These are phyloP conservation scores for Rhogogaster chlorosoma DNA, from an alignment of 2,888 invertebrate species.

Conservation along the genomic window DNA sequence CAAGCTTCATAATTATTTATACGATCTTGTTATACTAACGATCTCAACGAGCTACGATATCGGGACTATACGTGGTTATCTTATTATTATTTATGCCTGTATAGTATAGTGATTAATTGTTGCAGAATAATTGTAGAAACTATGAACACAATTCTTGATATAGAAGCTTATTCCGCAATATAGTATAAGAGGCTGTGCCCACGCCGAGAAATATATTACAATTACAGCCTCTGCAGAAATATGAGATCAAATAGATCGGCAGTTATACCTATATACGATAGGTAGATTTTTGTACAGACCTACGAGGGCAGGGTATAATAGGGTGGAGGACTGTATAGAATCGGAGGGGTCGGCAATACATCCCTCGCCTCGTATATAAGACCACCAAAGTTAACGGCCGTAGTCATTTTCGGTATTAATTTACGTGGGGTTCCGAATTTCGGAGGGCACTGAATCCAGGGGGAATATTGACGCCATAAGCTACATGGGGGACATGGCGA, in stretches of 20 bases:
- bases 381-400: constrained; percentile 35
- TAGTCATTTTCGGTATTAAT: constrained; percentile 44
- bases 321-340: constrained; percentile 47
- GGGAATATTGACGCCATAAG: constrained; percentile 31
- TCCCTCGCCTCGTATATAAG: constrained; percentile 35
- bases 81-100: background rate
- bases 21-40: background rate
- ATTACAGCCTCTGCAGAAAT: background rate
- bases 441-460: constrained; percentile 45
- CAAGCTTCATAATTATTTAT: background rate
- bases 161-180: background rate
- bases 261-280: background rate
- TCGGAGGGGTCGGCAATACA: constrained; percentile 43
- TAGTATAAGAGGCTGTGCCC: background rate
- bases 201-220: background rate
- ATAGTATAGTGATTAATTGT: background rate
- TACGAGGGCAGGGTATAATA: constrained; percentile 42
- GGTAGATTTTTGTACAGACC: background rate
- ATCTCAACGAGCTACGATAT: background rate
- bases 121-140: background rate
- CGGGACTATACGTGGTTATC: background rate
- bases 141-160: background rate
- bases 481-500: constrained; percentile 43
- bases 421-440: constrained; percentile 48
- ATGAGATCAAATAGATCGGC: background rate